phyloP scores from a whole-genome alignment of 2,797 vertebrate genomes.

The Mormyrus proboscirostris region DNA sequence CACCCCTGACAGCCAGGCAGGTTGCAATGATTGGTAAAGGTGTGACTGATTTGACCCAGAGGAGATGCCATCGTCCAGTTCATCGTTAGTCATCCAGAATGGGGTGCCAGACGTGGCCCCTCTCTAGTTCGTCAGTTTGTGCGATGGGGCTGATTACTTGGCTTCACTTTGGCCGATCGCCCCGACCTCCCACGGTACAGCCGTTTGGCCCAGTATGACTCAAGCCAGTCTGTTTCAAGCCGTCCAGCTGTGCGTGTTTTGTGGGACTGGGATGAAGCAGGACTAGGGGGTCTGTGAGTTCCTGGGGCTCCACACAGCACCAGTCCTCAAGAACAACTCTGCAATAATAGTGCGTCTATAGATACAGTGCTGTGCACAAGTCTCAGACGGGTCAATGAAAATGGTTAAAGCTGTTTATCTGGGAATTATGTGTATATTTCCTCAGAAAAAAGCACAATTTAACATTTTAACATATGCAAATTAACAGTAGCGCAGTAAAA shows the following conservation, averaged over 20 bases:
- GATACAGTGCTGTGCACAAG: background rate
- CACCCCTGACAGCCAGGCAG: background rate
- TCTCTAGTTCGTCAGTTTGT: background rate
- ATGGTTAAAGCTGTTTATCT: background rate
- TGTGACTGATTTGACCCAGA: background rate
- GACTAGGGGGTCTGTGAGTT: background rate
- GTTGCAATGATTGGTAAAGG: background rate
- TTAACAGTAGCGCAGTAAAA: background rate
- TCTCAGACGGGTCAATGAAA: background rate
- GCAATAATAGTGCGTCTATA: background rate
- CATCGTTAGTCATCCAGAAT: background rate
- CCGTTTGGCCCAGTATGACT: background rate
- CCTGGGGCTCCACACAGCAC: background rate
- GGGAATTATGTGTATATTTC: background rate
- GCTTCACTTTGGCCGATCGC: background rate
- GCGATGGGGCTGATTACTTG: background rate
- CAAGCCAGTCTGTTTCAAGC: background rate
- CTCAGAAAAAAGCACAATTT: background rate
- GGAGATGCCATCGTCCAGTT: background rate
- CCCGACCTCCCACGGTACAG: background rate
- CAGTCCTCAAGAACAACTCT: background rate
- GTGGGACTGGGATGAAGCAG: background rate
- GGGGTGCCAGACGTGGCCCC: background rate
- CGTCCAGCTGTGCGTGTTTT: background rate
- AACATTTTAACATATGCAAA: background rate